Evolutionary conservation across 2,113 vertebrate species (phyloP).

Genomic region (Burhinus bistriatus): DNA sequence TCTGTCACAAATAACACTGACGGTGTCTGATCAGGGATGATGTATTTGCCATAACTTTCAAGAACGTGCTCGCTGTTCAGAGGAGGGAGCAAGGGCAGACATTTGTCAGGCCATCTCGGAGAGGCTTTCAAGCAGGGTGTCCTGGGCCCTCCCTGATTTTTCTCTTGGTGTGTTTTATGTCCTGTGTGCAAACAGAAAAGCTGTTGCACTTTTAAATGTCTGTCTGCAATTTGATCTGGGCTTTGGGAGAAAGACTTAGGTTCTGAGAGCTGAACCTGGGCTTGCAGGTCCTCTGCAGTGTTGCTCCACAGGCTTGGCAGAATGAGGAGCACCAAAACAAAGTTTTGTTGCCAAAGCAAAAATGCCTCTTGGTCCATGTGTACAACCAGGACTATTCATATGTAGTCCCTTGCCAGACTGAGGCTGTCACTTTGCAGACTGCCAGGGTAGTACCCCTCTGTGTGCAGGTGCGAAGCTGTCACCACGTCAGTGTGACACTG

Average conservation of each 20-base stretch:
- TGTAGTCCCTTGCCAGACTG: rapidly evolving
- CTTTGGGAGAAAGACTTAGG: neutral
- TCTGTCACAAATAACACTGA: neutral
- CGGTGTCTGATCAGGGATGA: neutral
- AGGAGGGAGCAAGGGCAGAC: neutral
- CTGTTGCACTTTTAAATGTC: neutral
- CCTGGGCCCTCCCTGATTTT: neutral
- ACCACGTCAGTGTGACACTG: rapidly evolving
- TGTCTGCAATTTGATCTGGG: neutral
- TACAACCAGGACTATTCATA: rapidly evolving
- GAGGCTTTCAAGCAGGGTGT: neutral
- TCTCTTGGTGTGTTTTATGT: neutral
- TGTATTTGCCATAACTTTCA: neutral
- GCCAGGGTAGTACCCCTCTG: rapidly evolving
- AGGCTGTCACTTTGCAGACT: neutral
- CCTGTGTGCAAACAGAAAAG: neutral
- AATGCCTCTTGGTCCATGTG: neutral
- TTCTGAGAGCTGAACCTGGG: neutral
- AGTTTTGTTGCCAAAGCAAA: neutral
- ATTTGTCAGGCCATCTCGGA: rapidly evolving
- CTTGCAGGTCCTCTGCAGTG: neutral
- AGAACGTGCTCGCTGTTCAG: neutral
- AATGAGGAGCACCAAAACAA: neutral
- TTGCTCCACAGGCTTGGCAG: neutral
- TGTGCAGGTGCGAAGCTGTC: neutral